Conservation (phyloP, 1,140 invertebrate genomes). For the Drusus annulatus region DNA sequence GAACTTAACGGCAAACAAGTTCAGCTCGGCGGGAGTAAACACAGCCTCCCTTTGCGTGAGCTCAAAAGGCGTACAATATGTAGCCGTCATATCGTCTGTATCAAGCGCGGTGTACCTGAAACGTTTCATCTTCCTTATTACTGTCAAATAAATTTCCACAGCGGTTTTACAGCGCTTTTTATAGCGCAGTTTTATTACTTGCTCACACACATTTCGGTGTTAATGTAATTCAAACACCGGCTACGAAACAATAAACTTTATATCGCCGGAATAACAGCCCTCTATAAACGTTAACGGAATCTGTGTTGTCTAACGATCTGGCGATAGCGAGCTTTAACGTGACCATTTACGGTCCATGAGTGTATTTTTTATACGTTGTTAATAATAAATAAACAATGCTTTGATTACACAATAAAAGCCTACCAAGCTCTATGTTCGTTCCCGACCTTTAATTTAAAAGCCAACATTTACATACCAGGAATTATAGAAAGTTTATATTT, state of each 20-base stretch:
- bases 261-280: constrained; percentile 43
- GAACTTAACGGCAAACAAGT: too few relatives aligned
- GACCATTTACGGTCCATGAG: constrained; percentile 19
- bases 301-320: constrained; percentile 23
- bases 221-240: constrained; percentile 49
- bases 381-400: constrained; percentile 21
- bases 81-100: background rate
- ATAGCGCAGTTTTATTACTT: constrained; percentile 43
- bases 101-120: constrained; percentile 28
- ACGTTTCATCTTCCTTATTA: constrained; percentile 41
- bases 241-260: constrained; percentile 48
- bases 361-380: constrained; percentile 28
- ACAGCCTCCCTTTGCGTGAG: background rate
- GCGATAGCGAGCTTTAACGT: constrained; percentile 18
- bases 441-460: too few relatives aligned
- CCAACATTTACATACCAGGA: too few relatives aligned
- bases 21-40: background rate
- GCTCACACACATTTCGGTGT: constrained; percentile 44
- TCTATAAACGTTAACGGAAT: constrained; percentile 32
- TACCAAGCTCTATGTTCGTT: background rate
- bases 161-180: constrained; percentile 43
- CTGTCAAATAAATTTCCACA: constrained; percentile 45
- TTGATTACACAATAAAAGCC: constrained; percentile 21
- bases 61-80: background rate
- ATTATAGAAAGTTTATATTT: too few relatives aligned